These are phyloP conservation scores for Pterocles orientalis DNA, from an alignment of 2,113 vertebrate species.

Conservation along the genomic window DNA sequence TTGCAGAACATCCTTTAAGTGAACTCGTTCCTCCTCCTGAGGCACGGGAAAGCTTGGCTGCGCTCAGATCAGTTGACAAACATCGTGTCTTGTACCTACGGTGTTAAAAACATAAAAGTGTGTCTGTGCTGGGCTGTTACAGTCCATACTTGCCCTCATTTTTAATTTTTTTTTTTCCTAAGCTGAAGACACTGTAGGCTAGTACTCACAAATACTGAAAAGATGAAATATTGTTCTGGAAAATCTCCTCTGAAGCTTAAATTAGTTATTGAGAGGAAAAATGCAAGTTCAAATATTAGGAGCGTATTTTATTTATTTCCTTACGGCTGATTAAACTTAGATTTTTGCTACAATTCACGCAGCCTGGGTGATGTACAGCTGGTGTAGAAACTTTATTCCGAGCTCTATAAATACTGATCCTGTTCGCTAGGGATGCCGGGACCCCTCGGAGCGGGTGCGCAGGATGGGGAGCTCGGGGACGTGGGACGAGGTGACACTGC, in stretches of 20 bases:
- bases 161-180: neutral
- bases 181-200: neutral
- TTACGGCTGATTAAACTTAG: neutral
- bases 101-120: too few relatives aligned
- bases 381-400: neutral
- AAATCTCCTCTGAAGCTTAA: neutral
- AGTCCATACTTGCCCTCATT: neutral
- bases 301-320: neutral
- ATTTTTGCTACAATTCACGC: neutral
- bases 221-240: neutral
- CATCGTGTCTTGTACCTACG: too few relatives aligned
- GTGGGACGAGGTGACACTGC: rapidly evolving
- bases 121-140: neutral
- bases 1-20: neutral
- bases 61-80: neutral
- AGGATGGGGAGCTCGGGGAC: neutral
- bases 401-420: rapidly evolving
- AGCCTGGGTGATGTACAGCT: neutral
- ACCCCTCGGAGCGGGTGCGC: rapidly evolving
- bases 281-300: neutral
- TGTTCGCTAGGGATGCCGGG: rapidly evolving
- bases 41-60: neutral
- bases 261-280: neutral
- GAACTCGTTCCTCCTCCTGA: neutral
- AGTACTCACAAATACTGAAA: neutral